phyloP scores from a whole-genome alignment of 2,113 vertebrate genomes.

The Tragulus kanchil region DNA sequence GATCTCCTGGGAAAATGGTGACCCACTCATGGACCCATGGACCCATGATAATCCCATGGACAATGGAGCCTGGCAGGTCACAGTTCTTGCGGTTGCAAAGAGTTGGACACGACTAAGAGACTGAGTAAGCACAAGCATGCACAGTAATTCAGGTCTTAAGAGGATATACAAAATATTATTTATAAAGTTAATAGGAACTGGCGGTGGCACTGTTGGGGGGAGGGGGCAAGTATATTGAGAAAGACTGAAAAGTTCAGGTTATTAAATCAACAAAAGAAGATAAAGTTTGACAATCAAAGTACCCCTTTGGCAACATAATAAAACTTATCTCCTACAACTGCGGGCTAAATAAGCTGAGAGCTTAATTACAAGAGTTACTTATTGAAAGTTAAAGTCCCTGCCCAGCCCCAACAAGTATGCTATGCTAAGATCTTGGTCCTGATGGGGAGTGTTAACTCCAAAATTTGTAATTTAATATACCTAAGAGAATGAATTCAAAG shows the following conservation, averaged over 20 bases:
- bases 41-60: not conserved
- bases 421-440: not conserved
- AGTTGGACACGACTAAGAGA: not conserved
- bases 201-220: not conserved
- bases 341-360: not conserved
- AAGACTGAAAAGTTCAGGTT: constrained; percentile 13
- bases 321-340: not conserved
- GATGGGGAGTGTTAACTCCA: not conserved
- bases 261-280: constrained; percentile 22
- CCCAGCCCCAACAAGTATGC: not conserved
- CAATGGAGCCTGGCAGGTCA: not conserved
- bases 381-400: not conserved
- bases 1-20: not conserved
- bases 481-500: not conserved
- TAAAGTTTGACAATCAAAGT: not conserved
- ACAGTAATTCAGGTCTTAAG: not conserved
- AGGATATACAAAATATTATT: not conserved
- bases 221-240: not conserved
- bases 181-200: not conserved
- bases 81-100: not conserved
- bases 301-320: not conserved
- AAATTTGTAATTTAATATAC: not conserved
- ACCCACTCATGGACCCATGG: too few relatives aligned
- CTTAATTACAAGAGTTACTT: not conserved
- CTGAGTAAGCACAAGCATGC: not conserved